A percentile compares a stretch with the other conserved stretches of the same genome.
Evolutionary conservation across 2,888 invertebrate species (phyloP).

Genomic region (Leptopterna dolabrata): DNA sequence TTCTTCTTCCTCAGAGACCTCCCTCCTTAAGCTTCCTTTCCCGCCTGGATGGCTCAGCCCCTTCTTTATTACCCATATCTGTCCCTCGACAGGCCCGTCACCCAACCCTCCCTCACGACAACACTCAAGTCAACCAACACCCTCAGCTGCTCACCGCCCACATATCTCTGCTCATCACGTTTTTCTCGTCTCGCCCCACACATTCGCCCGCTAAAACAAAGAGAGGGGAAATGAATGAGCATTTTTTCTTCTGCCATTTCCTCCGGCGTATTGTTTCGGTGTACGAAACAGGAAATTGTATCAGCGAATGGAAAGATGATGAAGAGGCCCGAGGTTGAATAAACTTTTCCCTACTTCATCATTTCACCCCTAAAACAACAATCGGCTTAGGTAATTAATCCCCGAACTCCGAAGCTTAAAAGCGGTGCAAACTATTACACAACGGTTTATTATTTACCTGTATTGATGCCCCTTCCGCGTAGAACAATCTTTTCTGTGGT

Average conservation of each 20-base stretch:
- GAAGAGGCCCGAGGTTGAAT: not conserved
- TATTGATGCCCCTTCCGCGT: no score
- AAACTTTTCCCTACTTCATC: not conserved
- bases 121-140: not conserved
- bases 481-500: no score
- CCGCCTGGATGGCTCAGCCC: not conserved
- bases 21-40: not conserved
- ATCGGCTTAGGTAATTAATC: no score
- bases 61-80: conserved; percentile 3
- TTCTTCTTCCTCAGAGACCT: not conserved
- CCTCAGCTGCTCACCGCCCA: not conserved
- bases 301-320: conserved; percentile 5
- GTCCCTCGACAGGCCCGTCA: not conserved
- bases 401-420: no score
- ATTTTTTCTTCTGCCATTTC: not conserved
- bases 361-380: not conserved
- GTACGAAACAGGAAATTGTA: not conserved
- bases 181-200: not conserved
- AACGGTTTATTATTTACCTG: no score
- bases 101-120: no score
- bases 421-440: no score
- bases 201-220: not conserved
- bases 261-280: not conserved
- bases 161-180: conserved; percentile 27
- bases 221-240: not conserved